Conservation (phyloP, 2,797 vertebrate species). For the Amblyopsis hoosieri region DNA sequence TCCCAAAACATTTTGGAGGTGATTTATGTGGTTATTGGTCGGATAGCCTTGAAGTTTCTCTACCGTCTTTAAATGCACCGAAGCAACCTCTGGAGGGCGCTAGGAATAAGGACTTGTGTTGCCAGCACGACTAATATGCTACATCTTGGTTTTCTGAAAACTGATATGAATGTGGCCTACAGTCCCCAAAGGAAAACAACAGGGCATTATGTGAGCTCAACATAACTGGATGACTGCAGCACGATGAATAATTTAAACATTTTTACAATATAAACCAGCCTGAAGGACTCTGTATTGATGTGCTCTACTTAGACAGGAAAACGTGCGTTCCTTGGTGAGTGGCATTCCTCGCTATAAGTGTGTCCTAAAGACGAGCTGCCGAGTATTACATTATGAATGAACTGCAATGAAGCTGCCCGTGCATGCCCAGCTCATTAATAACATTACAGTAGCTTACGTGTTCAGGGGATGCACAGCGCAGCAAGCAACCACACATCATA, state of each 20-base stretch:
- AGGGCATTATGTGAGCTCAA: neutral
- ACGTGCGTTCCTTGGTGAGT: conserved; percentile 45
- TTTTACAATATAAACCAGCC: conserved; percentile 35
- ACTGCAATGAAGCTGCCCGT: conserved; percentile 1
- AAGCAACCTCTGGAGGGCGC: conserved; percentile 60
- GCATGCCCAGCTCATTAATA: conserved; percentile 52
- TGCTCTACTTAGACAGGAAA: conserved; percentile 23
- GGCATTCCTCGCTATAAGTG: conserved; percentile 47
- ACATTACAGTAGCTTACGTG: conserved; percentile 4
- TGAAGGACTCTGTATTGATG: conserved; percentile 50
- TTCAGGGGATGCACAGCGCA: conserved; percentile 14
- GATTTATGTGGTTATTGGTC: too few relatives aligned
- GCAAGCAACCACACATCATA: too few relatives aligned
- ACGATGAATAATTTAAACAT: conserved; percentile 51
- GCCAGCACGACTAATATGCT: neutral
- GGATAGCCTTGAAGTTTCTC: too few relatives aligned
- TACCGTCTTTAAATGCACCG: conserved; percentile 11
- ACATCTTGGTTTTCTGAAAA: too few relatives aligned
- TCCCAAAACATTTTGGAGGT: too few relatives aligned
- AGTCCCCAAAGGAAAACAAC: too few relatives aligned
- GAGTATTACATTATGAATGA: conserved; percentile 66
- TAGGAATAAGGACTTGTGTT: conserved; percentile 21
- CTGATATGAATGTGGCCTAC: neutral
- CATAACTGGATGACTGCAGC: conserved; percentile 24
- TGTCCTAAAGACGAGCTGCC: conserved; percentile 57